phyloP scores from a whole-genome alignment of 1,140 invertebrate genomes.

The Spodoptera litura region DNA sequence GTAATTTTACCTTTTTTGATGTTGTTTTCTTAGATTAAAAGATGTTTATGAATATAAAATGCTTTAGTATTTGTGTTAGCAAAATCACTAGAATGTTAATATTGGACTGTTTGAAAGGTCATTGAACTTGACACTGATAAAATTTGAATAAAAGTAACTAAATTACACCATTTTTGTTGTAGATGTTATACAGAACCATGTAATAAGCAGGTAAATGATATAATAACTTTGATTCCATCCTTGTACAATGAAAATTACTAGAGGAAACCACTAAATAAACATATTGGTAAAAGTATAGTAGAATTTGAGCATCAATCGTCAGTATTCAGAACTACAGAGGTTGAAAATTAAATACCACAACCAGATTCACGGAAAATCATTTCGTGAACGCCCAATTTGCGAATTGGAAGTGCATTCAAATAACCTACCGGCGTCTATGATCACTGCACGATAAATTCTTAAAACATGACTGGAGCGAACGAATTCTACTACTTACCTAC shows the following conservation, averaged over 20 bases:
- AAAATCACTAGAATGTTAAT: not conserved
- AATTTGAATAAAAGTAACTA: not conserved
- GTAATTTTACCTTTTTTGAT: too few relatives aligned
- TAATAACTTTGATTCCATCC: not conserved
- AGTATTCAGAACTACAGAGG: too few relatives aligned
- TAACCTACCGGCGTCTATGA: slow-evolving; percentile 24
- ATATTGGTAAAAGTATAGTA: not conserved
- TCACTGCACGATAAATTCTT: slow-evolving; percentile 5
- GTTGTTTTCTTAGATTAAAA: too few relatives aligned
- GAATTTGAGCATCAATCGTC: not conserved
- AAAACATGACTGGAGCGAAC: slow-evolving; percentile 3
- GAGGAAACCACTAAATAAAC: not conserved
- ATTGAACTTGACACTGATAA: slow-evolving; percentile 17
- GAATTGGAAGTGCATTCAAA: not conserved
- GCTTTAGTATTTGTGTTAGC: too few relatives aligned
- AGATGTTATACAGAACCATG: not conserved
- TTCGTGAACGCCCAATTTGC: not conserved
- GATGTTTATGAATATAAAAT: too few relatives aligned
- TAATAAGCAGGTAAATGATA: slow-evolving; percentile 5
- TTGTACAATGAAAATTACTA: not conserved
- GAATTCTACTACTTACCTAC: slow-evolving; percentile 7
- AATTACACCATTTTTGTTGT: not conserved
- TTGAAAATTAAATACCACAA: not conserved
- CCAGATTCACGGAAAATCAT: not conserved
- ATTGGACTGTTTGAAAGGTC: slow-evolving; percentile 1